Evolutionary conservation across 1,140 invertebrate genomes (phyloP).

Genomic region (Batillaria attramentaria): DNA sequence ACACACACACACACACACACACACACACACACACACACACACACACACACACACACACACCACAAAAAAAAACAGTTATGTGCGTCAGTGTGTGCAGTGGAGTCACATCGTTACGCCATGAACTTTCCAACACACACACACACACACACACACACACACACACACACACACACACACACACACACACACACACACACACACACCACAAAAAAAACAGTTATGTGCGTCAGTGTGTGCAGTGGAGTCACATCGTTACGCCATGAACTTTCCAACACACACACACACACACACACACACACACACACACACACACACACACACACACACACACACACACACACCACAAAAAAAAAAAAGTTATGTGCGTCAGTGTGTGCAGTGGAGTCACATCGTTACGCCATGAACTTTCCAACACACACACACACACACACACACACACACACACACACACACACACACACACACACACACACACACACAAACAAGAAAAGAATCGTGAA

Average conservation of each 20-base stretch:
- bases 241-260: not conserved
- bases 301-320: constrained; percentile 10
- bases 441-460: not conserved
- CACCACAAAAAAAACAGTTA: not conserved
- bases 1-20: not conserved
- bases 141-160: not conserved
- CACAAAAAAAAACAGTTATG: not conserved
- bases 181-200: not conserved
- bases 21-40: not conserved
- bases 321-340: not conserved
- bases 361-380: not conserved
- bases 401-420: not conserved
- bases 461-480: not conserved
- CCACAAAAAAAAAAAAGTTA: not conserved
- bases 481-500: not conserved
- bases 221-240: not conserved
- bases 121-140: not conserved
- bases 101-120: not conserved
- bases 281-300: constrained; percentile 16
- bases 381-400: not conserved
- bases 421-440: not conserved
- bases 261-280: no score
- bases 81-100: not conserved
- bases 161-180: constrained; percentile 7
- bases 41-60: not conserved